phyloP scores from a whole-genome alignment of 1,140 invertebrate species.

The Aphelinus atriplicis region DNA sequence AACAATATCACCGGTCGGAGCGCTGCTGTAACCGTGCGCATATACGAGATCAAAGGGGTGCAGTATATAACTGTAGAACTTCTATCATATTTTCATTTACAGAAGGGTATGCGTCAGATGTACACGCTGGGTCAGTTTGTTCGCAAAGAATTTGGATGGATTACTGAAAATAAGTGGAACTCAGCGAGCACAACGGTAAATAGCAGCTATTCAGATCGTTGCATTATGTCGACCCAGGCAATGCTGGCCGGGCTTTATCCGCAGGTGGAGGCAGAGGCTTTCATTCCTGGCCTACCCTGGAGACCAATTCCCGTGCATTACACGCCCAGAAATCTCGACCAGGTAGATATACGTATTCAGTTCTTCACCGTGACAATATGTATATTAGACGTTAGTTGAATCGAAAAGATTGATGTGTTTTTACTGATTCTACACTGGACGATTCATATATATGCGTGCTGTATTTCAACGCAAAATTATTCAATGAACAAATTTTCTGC shows the following conservation, averaged over 20 bases:
- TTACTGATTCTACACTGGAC: neutral
- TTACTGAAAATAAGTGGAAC: conserved; percentile 72
- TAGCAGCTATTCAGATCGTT: conserved; percentile 85
- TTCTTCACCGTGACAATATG: neutral
- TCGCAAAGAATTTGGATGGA: conserved; percentile 73
- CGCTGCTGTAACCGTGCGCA: too few species aligned
- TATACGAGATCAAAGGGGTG: too few species aligned
- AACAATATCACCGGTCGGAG: too few species aligned
- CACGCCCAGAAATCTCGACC: conserved; percentile 73
- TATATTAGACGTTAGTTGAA: too few species aligned
- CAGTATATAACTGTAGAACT: conserved; percentile 8
- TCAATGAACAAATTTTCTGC: neutral
- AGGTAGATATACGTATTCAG: conserved; percentile 66
- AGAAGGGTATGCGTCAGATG: conserved; percentile 82
- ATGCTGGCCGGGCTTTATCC: conserved; percentile 86
- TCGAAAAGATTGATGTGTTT: too few species aligned
- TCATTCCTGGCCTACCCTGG: conserved; percentile 81
- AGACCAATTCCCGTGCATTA: conserved; percentile 89
- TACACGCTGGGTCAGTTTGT: conserved; percentile 81
- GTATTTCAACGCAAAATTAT: too few species aligned
- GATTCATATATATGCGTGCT: neutral
- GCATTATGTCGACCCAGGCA: conserved; percentile 85
- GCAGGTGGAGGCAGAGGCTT: conserved; percentile 75
- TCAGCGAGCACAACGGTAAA: conserved; percentile 74
- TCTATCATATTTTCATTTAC: conserved; percentile 43